Base-by-base conservation (phyloP, 37 sponge, comb jelly and placozoan species). In the Chondrosia reniformis region DNA sequence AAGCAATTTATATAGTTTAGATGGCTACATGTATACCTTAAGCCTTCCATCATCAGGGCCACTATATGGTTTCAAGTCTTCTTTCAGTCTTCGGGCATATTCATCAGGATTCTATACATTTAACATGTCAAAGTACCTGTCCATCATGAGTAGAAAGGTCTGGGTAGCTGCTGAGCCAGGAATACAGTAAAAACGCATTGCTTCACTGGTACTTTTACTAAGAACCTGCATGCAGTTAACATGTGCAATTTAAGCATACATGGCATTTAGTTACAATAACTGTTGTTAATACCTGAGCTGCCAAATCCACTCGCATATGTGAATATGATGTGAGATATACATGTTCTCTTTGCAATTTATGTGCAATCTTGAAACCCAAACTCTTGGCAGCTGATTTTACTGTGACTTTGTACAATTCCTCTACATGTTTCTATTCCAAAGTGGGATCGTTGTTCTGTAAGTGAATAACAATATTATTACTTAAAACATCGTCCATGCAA, bases 121-220 rank as follows among this genome's bases (percentile, higher is more conserved):
- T 0, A 87, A 41, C 46, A 66, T 76, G 79, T 87, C 82, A 72
- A 87, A 78, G 39, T 78, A 87, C 1, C 66, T 2, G 7, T 64
- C 34, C 33, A 64, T 33, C 3, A 64, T 33, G 34, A 64, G 32
- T 36, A 64, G 2, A 32, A 64, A 64, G 3, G 66, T 64, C 34
- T 64, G 66, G 31, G 66, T 64, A 7, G 33, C 66, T 64, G 31
- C 25, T 21, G 66, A 64, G 19, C 66, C 66, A 33, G 31, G 17
- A 19, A 64, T 64, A 36, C 36, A 32, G 32, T 64, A 64, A 19
- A 64, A 28, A 21, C 32, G 28, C 66, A 64, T 64, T n/a, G 66
- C 66, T 64, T 64, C 66, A 64, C 66, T 33, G 19, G 66, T 36
- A 10, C 66, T 64, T 32, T 28, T 64, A 36, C 66, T 64, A 4